Evolutionary conservation across 2,113 vertebrate species (phyloP).

Genomic region (Atractosteus spatula): DNA sequence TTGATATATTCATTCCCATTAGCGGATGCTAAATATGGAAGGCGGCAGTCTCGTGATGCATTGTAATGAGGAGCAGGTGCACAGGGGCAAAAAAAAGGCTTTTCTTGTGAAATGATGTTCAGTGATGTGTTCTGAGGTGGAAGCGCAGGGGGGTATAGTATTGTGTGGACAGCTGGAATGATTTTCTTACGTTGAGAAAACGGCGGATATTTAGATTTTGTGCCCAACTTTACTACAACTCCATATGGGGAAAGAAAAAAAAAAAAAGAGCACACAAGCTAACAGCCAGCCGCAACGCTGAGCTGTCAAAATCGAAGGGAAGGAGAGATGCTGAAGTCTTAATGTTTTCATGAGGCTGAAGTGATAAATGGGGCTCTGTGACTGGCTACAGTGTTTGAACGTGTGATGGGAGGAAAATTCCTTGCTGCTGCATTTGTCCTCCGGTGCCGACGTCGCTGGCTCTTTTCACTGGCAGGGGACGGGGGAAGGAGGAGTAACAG

Average conservation of each 20-base stretch:
- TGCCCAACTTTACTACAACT: background rate
- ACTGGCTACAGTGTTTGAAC: conserved; percentile 17
- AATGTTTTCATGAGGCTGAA: conserved; percentile 1
- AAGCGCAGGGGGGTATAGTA: background rate
- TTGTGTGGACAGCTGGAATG: background rate
- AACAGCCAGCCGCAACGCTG: background rate
- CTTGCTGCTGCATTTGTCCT: conserved; percentile 36
- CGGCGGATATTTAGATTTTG: background rate
- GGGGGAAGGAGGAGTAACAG: conserved; percentile 31
- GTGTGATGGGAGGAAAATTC: conserved; percentile 31
- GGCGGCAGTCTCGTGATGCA: conserved; percentile 20
- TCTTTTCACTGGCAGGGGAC: conserved; percentile 57
- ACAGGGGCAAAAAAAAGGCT: conserved; percentile 2
- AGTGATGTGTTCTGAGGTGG: conserved; percentile 10
- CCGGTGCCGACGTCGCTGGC: conserved; percentile 31
- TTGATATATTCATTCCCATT: conserved; percentile 3
- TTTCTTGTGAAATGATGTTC: conserved; percentile 12
- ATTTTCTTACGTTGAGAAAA: background rate
- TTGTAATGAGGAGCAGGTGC: conserved; percentile 28
- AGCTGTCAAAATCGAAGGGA: background rate
- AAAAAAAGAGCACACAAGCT: background rate
- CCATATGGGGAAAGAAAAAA: too few relatives aligned
- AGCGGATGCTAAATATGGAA: conserved; percentile 11
- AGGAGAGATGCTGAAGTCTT: conserved; percentile 11
- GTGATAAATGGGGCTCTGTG: conserved; percentile 2